Evolutionary conservation across 2,888 invertebrate genomes (phyloP).

Genomic region (Clunio marinus): DNA sequence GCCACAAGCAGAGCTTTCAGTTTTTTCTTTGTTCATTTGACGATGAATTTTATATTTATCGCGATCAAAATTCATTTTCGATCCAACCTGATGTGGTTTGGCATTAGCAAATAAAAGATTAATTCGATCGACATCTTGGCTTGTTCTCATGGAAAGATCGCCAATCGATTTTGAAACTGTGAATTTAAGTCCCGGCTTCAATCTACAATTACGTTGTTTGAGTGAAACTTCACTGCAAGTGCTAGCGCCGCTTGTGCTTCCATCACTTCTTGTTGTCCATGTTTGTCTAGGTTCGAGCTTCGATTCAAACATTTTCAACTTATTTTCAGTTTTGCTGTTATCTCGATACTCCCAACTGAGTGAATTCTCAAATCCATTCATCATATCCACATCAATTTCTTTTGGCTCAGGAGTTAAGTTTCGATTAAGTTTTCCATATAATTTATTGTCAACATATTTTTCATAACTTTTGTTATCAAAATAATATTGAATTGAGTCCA

Average conservation of each 20-base stretch:
- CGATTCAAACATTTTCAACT: slow-evolving; percentile 26
- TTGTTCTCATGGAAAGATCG: slow-evolving; percentile 19
- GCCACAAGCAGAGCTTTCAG: background rate
- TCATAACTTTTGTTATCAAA: slow-evolving; percentile 41
- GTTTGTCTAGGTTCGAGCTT: background rate
- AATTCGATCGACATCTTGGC: slow-evolving; percentile 27
- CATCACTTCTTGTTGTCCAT: slow-evolving; percentile 19
- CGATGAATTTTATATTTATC: slow-evolving; percentile 34
- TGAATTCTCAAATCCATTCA: slow-evolving; percentile 36
- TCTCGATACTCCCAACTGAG: slow-evolving; percentile 41
- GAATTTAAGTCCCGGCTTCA: slow-evolving; percentile 13
- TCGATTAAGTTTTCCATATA: slow-evolving; percentile 40
- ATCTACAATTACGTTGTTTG: slow-evolving; percentile 31
- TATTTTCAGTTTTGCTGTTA: slow-evolving; percentile 32
- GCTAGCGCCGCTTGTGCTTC: slow-evolving; percentile 25
- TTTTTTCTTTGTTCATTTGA: background rate
- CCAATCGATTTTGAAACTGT: slow-evolving; percentile 30
- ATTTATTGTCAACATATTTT: slow-evolving; percentile 41
- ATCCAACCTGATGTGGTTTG: background rate
- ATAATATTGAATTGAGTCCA: slow-evolving; percentile 41
- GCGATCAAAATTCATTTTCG: background rate
- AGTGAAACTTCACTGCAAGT: slow-evolving; percentile 31
- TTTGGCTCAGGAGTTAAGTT: slow-evolving; percentile 40
- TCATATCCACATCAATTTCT: slow-evolving; percentile 11
- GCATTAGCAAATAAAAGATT: slow-evolving; percentile 32